These are phyloP conservation scores for Microhierax caerulescens DNA, from an alignment of 2,797 vertebrate genomes.

Conservation along the genomic window DNA sequence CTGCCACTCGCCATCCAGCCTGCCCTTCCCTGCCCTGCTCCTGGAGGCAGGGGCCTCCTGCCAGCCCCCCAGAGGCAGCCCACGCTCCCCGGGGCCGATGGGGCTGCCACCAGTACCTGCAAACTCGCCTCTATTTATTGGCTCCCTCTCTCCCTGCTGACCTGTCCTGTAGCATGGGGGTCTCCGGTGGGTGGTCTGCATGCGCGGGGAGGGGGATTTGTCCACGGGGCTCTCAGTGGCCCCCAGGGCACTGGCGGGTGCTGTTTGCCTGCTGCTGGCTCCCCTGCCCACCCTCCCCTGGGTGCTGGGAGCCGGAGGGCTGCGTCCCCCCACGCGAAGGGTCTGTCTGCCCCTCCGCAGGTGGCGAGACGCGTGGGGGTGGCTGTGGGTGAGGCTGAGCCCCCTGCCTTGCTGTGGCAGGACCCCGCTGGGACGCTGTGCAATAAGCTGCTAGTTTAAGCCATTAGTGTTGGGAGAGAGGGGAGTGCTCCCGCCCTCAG, in stretches of 20 bases:
- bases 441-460: constrained; percentile 65
- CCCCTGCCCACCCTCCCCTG: not conserved
- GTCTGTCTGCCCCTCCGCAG: not conserved
- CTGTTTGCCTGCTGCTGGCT: not conserved
- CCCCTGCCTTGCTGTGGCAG: not conserved
- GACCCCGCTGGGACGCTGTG: constrained; percentile 49
- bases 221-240: not conserved
- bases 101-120: constrained; percentile 20
- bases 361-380: not conserved
- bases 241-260: not conserved
- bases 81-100: not conserved
- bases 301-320: not conserved
- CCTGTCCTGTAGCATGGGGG: not conserved
- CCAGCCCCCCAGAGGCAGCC: not conserved
- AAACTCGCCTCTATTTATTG: constrained; percentile 62
- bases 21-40: not conserved
- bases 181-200: not conserved
- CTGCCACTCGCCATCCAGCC: not conserved
- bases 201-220: rapidly evolving
- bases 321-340: not conserved
- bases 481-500: not conserved
- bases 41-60: not conserved
- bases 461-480: constrained; percentile 14
- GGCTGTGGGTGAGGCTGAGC: not conserved
- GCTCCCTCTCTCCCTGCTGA: constrained; percentile 16